Evolutionary conservation across 2,113 vertebrate genomes (phyloP).

Genomic region (Dasyprocta punctata): DNA sequence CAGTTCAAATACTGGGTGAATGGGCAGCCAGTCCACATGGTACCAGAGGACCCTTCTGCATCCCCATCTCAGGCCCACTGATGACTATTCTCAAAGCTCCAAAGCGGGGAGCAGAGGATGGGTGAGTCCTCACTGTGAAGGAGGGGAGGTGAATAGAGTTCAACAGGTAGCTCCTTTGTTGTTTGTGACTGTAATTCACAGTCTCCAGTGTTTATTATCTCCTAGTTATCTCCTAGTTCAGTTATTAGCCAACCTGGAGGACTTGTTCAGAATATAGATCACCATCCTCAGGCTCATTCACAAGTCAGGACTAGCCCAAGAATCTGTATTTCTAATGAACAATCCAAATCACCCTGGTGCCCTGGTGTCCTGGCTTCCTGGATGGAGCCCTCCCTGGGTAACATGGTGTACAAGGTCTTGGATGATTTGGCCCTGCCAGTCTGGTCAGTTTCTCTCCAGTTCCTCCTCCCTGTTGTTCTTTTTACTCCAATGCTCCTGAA

Average conservation of each 20-base stretch:
- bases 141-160: background rate
- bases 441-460: background rate
- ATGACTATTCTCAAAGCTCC: background rate
- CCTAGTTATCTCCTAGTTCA: background rate
- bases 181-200: background rate
- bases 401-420: background rate
- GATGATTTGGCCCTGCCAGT: rapidly evolving
- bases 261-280: background rate
- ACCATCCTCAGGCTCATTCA: background rate
- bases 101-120: background rate
- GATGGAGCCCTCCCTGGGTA: background rate
- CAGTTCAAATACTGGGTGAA: background rate
- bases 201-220: background rate
- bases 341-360: background rate
- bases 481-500: background rate
- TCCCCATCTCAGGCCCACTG: background rate
- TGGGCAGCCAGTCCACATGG: background rate
- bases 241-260: background rate
- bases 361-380: background rate
- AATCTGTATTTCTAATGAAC: conserved; percentile 11
- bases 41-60: background rate
- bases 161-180: background rate
- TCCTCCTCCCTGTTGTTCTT: too few species aligned
- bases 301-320: background rate
- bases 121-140: background rate